phyloP scores from a whole-genome alignment of 2,113 vertebrate species.

The Vulpes ferrilata region DNA sequence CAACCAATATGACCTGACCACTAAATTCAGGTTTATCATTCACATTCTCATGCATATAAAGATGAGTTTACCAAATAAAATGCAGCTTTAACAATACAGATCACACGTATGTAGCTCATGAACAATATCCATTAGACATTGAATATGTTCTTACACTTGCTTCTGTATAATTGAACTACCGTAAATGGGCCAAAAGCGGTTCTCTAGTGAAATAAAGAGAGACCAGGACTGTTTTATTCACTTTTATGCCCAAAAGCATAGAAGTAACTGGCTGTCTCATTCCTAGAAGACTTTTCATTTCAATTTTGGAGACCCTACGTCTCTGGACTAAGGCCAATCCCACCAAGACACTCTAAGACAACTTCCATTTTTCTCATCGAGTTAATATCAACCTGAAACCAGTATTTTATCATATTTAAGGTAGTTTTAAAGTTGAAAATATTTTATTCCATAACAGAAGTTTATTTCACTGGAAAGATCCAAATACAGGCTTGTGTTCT shows the following conservation, averaged over 20 bases:
- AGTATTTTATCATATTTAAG: not conserved
- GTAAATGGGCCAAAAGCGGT: fast-evolving
- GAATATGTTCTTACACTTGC: fast-evolving
- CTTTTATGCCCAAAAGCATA: conserved; percentile 35
- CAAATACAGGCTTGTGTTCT: not conserved
- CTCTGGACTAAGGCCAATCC: not conserved
- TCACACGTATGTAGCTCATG: fast-evolving
- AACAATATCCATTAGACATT: fast-evolving
- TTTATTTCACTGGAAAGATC: not conserved
- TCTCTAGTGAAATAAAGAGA: not conserved
- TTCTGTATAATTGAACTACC: fast-evolving
- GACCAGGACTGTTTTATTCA: not conserved
- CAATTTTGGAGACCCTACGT: not conserved
- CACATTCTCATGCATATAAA: not conserved
- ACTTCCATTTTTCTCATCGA: not conserved
- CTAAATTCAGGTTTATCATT: not conserved
- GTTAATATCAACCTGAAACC: not conserved
- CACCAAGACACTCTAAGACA: not conserved
- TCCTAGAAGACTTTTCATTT: conserved; percentile 43
- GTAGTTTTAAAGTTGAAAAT: not conserved
- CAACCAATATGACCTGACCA: fast-evolving
- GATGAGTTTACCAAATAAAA: fast-evolving
- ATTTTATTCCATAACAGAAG: not conserved
- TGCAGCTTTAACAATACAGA: not conserved
- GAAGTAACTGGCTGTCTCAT: not conserved